Percentiles rank a stretch among this genome's conserved stretches.
These are phyloP conservation scores for Ciconia maguari DNA, from an alignment of 2,113 vertebrate species.

Conservation along the genomic window DNA sequence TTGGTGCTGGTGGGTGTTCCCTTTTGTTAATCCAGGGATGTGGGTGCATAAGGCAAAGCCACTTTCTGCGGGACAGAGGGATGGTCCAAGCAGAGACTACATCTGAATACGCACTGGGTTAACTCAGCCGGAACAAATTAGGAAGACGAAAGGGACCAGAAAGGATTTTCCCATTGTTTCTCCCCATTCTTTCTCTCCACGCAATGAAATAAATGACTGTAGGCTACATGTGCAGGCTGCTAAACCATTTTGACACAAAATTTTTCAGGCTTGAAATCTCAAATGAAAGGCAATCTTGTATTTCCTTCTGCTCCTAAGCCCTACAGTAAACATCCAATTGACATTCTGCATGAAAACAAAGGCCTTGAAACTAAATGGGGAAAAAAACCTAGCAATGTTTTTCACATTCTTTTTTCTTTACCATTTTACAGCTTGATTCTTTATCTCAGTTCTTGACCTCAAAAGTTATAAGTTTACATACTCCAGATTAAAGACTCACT, in stretches of 20 bases:
- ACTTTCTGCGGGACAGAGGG: not conserved
- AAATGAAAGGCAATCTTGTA: not conserved
- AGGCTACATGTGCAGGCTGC: not conserved
- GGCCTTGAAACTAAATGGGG: not conserved
- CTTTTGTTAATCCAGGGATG: not conserved
- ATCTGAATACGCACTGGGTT: not conserved
- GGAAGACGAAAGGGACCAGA: not conserved
- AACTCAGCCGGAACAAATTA: not conserved
- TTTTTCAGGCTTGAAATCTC: slow-evolving; percentile 20
- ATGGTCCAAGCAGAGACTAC: not conserved
- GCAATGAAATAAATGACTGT: not conserved
- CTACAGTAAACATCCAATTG: not conserved
- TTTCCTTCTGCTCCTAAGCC: not conserved
- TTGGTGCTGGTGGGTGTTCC: not conserved
- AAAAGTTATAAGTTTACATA: not conserved
- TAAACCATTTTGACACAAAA: not conserved
- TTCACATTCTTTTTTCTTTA: not conserved
- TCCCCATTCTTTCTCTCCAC: not conserved
- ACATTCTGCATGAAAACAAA: not conserved
- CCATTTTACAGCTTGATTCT: not conserved
- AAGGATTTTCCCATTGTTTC: slow-evolving; percentile 15
- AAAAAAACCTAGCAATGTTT: not conserved
- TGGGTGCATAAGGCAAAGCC: not conserved
- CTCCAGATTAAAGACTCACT: not conserved
- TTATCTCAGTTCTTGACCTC: not conserved